These are phyloP conservation scores for Crossocerus cetratus DNA, from an alignment of 2,888 invertebrate genomes.

Conservation along the genomic window DNA sequence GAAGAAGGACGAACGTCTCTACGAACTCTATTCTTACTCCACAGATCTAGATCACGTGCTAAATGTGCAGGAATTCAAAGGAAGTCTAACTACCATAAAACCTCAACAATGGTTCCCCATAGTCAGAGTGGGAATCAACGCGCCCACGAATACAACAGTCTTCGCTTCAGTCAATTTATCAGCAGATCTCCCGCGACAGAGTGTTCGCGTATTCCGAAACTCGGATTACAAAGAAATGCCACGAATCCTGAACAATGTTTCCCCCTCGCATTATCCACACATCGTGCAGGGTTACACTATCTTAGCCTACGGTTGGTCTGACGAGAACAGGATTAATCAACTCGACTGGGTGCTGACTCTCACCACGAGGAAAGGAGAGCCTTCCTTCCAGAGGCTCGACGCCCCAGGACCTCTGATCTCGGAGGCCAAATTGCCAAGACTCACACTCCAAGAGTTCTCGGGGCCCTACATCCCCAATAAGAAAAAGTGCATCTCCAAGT, in stretches of 20 bases:
- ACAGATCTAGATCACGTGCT: conserved; percentile 56
- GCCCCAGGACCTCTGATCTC: conserved; percentile 6
- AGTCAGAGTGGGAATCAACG: conserved; percentile 49
- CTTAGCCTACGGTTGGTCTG: conserved; percentile 61
- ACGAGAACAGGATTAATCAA: conserved; percentile 40
- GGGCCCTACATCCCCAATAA: conserved; percentile 59
- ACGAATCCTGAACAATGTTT: conserved; percentile 49
- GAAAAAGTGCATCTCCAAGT: conserved; percentile 44
- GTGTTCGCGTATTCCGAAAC: conserved; percentile 60
- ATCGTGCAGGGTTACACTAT: conserved; percentile 60
- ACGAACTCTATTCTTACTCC: conserved; percentile 50
- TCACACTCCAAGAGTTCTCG: conserved; percentile 48
- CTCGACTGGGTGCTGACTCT: conserved; percentile 59
- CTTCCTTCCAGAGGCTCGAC: conserved; percentile 41
- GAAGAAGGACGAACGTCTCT: conserved; percentile 30
- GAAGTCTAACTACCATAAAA: conserved; percentile 25
- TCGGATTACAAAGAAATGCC: conserved; percentile 54
- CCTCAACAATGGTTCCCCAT: conserved; percentile 61
- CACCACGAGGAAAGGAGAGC: conserved; percentile 56
- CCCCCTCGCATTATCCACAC: conserved; percentile 40
- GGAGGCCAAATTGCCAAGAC: conserved; percentile 20
- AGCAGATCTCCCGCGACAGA: conserved; percentile 45
- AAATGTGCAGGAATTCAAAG: conserved; percentile 49
- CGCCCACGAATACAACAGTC: conserved; percentile 15
- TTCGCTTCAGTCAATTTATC: conserved; percentile 51